Conservation (phyloP, 2,113 vertebrate species). For the Geococcyx californianus region DNA sequence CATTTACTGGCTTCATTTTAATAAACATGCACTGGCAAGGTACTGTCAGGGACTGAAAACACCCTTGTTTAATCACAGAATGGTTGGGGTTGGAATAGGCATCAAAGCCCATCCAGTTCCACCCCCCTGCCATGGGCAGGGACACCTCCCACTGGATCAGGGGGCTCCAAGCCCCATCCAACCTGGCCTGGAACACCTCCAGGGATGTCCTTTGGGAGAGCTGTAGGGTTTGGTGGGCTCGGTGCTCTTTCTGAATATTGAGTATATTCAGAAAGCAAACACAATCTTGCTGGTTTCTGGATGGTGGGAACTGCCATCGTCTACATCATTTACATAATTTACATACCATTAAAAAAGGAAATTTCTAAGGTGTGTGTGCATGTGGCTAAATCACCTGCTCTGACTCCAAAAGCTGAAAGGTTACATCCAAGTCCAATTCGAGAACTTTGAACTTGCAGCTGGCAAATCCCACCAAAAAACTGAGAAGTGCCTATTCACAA, state of each 20-base stretch:
- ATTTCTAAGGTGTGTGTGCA: neutral
- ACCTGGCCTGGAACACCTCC: too few species aligned
- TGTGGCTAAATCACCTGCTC: neutral
- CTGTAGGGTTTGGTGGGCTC: neutral
- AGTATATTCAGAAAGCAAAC: neutral
- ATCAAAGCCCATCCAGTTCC: too few species aligned
- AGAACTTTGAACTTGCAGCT: neutral
- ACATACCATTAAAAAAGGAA: too few species aligned
- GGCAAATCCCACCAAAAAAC: neutral
- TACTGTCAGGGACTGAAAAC: neutral
- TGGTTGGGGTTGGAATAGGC: too few species aligned
- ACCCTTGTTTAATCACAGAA: too few species aligned
- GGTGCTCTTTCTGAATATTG: fast-evolving
- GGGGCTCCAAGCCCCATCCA: too few species aligned
- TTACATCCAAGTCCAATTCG: neutral
- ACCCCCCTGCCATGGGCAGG: too few species aligned
- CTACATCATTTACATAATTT: too few species aligned
- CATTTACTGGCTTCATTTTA: neutral
- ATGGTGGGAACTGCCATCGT: too few species aligned
- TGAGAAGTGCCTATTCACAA: fast-evolving
- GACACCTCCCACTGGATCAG: too few species aligned
- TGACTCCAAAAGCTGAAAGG: neutral
- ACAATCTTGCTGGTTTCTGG: neutral
- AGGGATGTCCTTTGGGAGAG: neutral
- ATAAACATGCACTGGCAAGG: neutral